These are phyloP conservation scores for Leptinotarsa lineolata DNA, from an alignment of 1,140 invertebrate genomes.

Conservation along the genomic window DNA sequence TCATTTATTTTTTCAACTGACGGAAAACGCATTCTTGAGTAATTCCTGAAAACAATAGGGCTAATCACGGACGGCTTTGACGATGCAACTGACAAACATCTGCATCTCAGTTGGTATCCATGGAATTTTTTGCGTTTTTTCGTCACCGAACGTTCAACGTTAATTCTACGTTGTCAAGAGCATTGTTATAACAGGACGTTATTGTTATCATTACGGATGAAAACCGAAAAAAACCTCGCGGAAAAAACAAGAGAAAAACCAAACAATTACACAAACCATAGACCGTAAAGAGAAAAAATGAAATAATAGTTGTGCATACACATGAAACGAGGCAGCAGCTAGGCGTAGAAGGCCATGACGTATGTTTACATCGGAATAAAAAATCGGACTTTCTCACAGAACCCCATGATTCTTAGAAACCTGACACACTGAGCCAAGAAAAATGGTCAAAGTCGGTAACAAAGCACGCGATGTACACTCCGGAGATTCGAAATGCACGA, in stretches of 20 bases:
- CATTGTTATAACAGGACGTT: neutral
- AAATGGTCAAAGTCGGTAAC: constrained; percentile 50
- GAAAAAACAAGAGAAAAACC: constrained; percentile 28
- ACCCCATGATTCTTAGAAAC: constrained; percentile 48
- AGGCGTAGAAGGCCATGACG: constrained; percentile 41
- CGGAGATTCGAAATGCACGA: constrained; percentile 39
- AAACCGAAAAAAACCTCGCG: constrained; percentile 18
- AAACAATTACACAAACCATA: constrained; percentile 28
- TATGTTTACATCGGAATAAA: constrained; percentile 42
- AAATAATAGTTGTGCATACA: constrained; percentile 26
- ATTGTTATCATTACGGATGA: constrained; percentile 9
- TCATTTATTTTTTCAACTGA: no score
- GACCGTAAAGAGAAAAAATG: constrained; percentile 30
- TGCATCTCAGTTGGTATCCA: no score
- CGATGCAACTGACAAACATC: no score
- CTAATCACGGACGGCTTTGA: no score
- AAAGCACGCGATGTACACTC: constrained; percentile 50
- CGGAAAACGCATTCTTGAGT: no score
- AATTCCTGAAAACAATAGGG: no score
- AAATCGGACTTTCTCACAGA: constrained; percentile 50
- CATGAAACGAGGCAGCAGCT: constrained; percentile 34
- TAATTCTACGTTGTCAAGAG: neutral
- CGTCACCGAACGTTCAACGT: neutral
- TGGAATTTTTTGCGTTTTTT: no score
- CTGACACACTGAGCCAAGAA: constrained; percentile 50